Conservation (phyloP, 2,888 invertebrate genomes). For the Ophion slaviceki region DNA sequence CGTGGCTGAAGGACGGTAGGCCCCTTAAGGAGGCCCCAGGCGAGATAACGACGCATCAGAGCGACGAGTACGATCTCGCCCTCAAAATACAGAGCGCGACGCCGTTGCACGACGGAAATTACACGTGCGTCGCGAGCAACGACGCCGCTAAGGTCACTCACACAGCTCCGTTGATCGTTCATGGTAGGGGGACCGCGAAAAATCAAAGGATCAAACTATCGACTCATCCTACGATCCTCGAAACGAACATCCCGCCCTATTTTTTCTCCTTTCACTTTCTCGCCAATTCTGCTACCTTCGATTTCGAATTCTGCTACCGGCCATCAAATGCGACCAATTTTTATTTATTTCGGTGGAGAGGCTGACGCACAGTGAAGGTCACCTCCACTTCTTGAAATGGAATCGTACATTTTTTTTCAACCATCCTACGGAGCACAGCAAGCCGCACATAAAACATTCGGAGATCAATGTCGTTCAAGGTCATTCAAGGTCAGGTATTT, state of each 20-base stretch:
- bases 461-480: too few relatives aligned
- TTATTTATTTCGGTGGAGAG: too few relatives aligned
- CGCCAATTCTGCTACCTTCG: too few relatives aligned
- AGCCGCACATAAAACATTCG: too few relatives aligned
- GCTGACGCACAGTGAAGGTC: too few relatives aligned
- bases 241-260: neutral
- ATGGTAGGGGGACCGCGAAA: constrained; percentile 79
- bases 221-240: too few relatives aligned
- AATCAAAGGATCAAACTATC: neutral
- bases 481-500: too few relatives aligned
- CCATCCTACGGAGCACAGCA: too few relatives aligned
- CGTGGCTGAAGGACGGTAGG: constrained; percentile 86
- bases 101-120: constrained; percentile 84
- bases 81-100: constrained; percentile 84
- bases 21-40: constrained; percentile 83
- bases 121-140: constrained; percentile 85
- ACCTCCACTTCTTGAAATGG: too few relatives aligned
- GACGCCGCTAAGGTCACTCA: constrained; percentile 83
- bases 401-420: too few relatives aligned
- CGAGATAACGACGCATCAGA: constrained; percentile 77
- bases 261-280: neutral
- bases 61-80: constrained; percentile 81
- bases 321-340: too few relatives aligned
- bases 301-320: too few relatives aligned
- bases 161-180: constrained; percentile 84